These are phyloP conservation scores for Neolamprologus toae DNA, from an alignment of 2,113 vertebrate species.

Conservation along the genomic window DNA sequence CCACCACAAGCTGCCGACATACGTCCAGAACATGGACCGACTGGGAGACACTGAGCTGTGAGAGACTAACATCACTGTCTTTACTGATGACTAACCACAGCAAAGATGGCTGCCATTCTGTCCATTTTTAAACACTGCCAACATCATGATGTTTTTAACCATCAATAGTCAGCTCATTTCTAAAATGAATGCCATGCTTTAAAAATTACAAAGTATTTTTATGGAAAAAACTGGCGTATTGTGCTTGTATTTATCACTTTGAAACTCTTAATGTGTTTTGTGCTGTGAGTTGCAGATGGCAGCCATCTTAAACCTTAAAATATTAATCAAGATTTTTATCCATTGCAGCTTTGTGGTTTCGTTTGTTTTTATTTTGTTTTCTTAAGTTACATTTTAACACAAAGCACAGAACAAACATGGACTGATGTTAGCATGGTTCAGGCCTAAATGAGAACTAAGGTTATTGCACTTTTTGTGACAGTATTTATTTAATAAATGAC, in stretches of 20 bases:
- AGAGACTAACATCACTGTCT: conserved; percentile 54
- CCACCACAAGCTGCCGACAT: conserved; percentile 87
- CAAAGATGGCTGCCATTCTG: conserved; percentile 7
- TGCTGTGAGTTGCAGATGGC: neutral
- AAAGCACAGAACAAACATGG: neutral
- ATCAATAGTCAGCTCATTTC: neutral
- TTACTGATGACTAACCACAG: neutral
- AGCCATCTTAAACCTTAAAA: neutral
- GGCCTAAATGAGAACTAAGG: neutral
- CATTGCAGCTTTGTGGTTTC: neutral
- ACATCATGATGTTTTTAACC: neutral
- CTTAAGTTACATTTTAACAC: neutral
- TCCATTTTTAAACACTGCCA: neutral
- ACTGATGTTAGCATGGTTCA: neutral
- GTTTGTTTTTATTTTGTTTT: neutral
- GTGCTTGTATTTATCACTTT: neutral
- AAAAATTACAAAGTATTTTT: neutral
- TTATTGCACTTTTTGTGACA: neutral
- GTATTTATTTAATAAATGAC: neutral
- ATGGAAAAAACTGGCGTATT: neutral
- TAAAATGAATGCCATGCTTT: neutral
- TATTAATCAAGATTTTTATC: neutral
- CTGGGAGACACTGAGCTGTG: conserved; percentile 96
- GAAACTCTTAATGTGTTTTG: neutral
- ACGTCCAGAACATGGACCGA: conserved; percentile 94